Evolutionary conservation across 2,113 vertebrate species (phyloP).

Genomic region (Gasterosteus aculeatus): DNA sequence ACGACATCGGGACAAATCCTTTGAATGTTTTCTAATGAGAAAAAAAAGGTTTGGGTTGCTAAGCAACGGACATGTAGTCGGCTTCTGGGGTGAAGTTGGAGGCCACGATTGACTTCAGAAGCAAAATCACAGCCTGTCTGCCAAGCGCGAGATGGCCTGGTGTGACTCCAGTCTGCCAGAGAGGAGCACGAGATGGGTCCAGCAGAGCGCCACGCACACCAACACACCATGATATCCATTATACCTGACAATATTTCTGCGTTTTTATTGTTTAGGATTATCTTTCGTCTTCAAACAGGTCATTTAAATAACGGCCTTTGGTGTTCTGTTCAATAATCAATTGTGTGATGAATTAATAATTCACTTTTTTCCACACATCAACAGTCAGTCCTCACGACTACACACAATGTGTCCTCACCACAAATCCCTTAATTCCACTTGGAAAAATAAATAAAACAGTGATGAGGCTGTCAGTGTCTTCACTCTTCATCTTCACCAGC

Average conservation of each 20-base stretch:
- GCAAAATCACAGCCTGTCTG: slow-evolving; percentile 45
- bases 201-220: not conserved
- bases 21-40: slow-evolving; percentile 3
- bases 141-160: slow-evolving; percentile 38
- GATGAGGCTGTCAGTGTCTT: not conserved
- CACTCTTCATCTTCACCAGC: not conserved
- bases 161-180: slow-evolving; percentile 40
- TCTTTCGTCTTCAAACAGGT: too few relatives aligned
- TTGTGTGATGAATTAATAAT: not conserved
- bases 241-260: too few relatives aligned
- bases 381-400: not conserved
- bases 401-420: not conserved
- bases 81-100: slow-evolving; percentile 30
- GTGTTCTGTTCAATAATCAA: not conserved
- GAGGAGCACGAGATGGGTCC: slow-evolving; percentile 2
- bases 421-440: not conserved
- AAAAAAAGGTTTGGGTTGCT: slow-evolving; percentile 35
- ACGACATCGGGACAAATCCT: slow-evolving; percentile 18
- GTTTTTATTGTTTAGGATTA: too few relatives aligned
- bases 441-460: not conserved
- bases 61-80: slow-evolving; percentile 38
- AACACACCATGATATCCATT: not conserved
- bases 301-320: too few relatives aligned
- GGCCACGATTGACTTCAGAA: slow-evolving; percentile 34
- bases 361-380: not conserved